These are phyloP conservation scores for Meleagris gallopavo DNA, from an alignment of 2,113 vertebrate species.

Conservation along the genomic window DNA sequence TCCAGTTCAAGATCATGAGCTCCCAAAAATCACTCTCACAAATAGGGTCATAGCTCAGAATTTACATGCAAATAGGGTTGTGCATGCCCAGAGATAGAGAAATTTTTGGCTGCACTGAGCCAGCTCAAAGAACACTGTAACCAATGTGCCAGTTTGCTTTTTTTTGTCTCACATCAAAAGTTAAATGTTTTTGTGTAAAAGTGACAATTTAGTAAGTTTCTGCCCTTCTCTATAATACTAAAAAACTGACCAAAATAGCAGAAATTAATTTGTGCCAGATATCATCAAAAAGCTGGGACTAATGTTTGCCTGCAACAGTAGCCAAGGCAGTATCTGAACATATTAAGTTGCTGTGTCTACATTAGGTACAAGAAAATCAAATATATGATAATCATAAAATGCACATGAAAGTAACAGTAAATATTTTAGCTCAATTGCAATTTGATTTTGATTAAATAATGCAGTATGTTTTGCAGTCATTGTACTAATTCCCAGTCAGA, in stretches of 20 bases:
- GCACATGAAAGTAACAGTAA: background rate
- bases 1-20: constrained; percentile 35
- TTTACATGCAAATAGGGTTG: constrained; percentile 35
- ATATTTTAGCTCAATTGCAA: background rate
- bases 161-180: background rate
- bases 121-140: background rate
- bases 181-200: background rate
- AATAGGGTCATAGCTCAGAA: background rate
- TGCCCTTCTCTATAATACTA: background rate
- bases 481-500: background rate
- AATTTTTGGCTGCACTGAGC: background rate
- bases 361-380: background rate
- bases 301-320: background rate
- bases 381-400: background rate
- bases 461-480: background rate
- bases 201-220: background rate
- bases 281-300: background rate
- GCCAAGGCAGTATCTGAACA: background rate
- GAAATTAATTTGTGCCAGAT: background rate
- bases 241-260: background rate
- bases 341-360: background rate
- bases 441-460: background rate
- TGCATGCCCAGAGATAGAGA: background rate
- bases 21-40: constrained; percentile 29
- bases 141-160: background rate